Evolutionary conservation across 2,113 vertebrate species (phyloP).

Genomic region (Syngnathus typhle): DNA sequence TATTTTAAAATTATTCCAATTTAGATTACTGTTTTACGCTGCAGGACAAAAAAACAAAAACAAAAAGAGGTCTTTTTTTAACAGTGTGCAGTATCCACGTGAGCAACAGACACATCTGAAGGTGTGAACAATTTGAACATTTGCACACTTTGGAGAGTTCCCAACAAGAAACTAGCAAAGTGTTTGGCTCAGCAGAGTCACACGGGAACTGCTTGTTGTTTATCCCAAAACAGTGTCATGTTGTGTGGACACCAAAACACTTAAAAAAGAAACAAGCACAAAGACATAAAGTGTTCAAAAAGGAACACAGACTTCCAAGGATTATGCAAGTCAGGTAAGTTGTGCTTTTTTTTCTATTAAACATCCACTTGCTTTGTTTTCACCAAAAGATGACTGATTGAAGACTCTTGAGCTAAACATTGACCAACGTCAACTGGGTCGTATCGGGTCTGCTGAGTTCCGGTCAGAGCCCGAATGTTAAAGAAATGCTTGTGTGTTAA

Average conservation of each 20-base stretch:
- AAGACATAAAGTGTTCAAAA: constrained; percentile 7
- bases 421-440: background rate
- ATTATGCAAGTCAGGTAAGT: constrained; percentile 30
- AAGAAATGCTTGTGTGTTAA: background rate
- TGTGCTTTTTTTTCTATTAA: background rate
- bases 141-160: background rate
- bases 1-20: too few relatives aligned
- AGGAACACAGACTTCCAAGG: background rate
- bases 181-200: constrained; percentile 9
- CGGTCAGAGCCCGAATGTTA: background rate
- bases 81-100: background rate
- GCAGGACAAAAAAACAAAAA: too few relatives aligned
- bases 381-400: background rate
- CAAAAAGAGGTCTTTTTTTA: too few relatives aligned
- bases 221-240: background rate
- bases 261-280: background rate
- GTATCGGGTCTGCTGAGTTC: background rate
- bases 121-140: constrained; percentile 23
- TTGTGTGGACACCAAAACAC: constrained; percentile 58
- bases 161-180: background rate
- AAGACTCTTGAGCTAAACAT: background rate
- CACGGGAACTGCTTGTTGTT: constrained; percentile 5
- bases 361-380: background rate
- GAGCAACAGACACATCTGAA: constrained; percentile 3
- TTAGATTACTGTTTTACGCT: too few relatives aligned